phyloP scores from a whole-genome alignment of 2,797 vertebrate species.

The Xiphophorus birchmanni region DNA sequence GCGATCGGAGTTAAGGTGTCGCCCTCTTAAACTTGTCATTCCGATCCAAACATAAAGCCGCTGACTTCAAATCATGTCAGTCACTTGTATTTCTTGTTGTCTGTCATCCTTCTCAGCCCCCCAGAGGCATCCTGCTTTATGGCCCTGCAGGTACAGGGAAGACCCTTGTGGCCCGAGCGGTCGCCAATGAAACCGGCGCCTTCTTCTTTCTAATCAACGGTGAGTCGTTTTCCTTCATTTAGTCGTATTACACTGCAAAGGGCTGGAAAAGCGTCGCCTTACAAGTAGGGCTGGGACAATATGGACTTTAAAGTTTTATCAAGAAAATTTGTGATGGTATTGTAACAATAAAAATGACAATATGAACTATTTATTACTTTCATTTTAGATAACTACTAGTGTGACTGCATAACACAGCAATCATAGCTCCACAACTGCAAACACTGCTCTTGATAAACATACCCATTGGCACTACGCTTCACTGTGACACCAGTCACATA shows the following conservation, averaged over 20 bases:
- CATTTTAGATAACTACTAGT: no score
- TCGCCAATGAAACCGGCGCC: conserved; percentile 83
- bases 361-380: no score
- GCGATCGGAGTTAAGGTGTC: conserved; percentile 94
- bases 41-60: background rate
- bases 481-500: no score
- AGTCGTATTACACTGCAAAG: background rate
- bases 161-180: conserved; percentile 82
- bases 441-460: no score
- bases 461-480: no score
- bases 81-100: background rate
- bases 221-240: conserved; percentile 29
- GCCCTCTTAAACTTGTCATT: background rate
- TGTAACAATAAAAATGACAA: no score
- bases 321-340: no score
- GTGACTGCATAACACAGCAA: no score
- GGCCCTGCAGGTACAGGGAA: conserved; percentile 83
- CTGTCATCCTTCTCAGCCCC: conserved; percentile 65
- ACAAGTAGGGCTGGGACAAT: background rate
- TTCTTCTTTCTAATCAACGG: conserved; percentile 84
- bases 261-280: background rate
- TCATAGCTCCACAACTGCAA: no score
- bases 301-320: no score
- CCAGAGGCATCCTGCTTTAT: conserved; percentile 81
- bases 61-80: background rate